Evolutionary conservation across 2,888 invertebrate genomes (phyloP).

Genomic region (Congeria kusceri): DNA sequence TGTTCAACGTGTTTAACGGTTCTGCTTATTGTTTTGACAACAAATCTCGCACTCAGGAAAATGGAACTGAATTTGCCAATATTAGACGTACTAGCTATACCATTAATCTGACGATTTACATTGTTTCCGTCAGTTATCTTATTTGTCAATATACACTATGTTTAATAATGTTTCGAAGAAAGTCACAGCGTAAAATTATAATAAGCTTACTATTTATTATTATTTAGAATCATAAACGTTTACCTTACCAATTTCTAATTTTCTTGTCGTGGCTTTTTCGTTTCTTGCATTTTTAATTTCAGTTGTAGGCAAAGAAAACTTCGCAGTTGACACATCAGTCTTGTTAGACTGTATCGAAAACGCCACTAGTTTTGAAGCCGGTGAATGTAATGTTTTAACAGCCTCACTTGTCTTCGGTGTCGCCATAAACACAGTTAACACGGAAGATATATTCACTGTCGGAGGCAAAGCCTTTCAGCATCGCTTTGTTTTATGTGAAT

Average conservation of each 20-base stretch:
- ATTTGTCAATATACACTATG: not conserved
- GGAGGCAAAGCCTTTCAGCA: not conserved
- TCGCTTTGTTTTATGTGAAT: not conserved
- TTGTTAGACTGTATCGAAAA: not conserved
- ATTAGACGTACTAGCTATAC: too few relatives aligned
- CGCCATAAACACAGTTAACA: not conserved
- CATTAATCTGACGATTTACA: too few relatives aligned
- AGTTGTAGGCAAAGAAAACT: constrained; percentile 4
- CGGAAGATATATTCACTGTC: constrained; percentile 9
- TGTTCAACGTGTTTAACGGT: too few relatives aligned
- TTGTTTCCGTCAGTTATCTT: too few relatives aligned
- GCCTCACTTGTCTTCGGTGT: constrained; percentile 6
- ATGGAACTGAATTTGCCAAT: too few relatives aligned
- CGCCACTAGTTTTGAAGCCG: not conserved
- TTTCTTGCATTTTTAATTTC: constrained; percentile 14
- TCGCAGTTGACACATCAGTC: not conserved
- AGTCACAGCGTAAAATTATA: not conserved
- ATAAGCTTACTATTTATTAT: not conserved
- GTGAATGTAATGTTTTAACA: not conserved
- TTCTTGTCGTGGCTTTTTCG: constrained; percentile 14
- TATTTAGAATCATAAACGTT: not conserved
- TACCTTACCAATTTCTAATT: constrained; percentile 18
- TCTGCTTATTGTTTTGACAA: too few relatives aligned
- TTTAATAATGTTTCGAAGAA: not conserved
- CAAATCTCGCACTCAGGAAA: too few relatives aligned